Evolutionary conservation across 2,113 vertebrate species (phyloP).

Genomic region (Formicarius rufipectus): DNA sequence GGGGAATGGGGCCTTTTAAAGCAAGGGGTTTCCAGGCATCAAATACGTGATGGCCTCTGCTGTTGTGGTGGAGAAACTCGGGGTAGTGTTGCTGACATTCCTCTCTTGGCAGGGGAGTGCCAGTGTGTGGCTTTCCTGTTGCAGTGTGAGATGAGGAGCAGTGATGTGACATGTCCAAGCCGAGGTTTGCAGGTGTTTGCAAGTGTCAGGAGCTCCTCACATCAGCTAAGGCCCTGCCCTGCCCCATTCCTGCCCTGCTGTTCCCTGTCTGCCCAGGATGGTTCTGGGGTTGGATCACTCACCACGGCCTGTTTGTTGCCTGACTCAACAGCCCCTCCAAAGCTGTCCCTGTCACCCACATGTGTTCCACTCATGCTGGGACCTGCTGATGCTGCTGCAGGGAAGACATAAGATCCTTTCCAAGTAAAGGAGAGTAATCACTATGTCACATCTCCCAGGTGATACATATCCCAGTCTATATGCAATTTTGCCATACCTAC

Average conservation of each 20-base stretch:
- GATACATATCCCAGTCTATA: background rate
- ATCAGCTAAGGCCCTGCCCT: background rate
- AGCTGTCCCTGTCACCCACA: fast-evolving
- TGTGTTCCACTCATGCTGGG: fast-evolving
- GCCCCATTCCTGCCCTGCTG: background rate
- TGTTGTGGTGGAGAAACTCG: fast-evolving
- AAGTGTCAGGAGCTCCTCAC: background rate
- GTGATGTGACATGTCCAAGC: background rate
- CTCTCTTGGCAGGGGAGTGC: background rate
- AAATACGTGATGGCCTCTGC: background rate
- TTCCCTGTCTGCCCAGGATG: background rate
- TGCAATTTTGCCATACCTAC: fast-evolving
- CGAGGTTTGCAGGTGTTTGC: background rate
- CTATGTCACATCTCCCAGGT: background rate
- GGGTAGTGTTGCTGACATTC: background rate
- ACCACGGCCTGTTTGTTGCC: fast-evolving
- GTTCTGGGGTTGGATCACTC: background rate
- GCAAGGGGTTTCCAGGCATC: background rate
- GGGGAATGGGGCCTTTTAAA: background rate
- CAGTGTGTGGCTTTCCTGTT: background rate
- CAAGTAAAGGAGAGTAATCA: background rate
- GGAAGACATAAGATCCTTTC: background rate
- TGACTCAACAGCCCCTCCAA: background rate
- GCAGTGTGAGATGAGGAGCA: background rate
- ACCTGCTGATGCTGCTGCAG: background rate